Base-by-base conservation (phyloP, 2,888 invertebrate genomes). In the Drosophila hamatofila region DNA sequence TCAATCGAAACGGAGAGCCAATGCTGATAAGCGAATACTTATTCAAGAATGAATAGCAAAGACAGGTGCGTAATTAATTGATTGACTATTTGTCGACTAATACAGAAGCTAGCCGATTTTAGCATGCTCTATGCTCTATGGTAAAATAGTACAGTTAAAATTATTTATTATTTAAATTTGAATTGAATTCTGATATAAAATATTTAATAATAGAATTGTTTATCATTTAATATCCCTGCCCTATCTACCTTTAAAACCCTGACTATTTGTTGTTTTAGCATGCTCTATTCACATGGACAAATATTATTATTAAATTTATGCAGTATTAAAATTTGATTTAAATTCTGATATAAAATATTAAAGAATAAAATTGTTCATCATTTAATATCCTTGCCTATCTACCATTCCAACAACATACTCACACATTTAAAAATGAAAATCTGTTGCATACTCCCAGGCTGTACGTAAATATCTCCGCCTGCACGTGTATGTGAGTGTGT, bases 371-470 rank as follows among this genome's bases (percentile, higher is more conserved):
- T 6, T 30, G 12, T 33, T 18, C 1, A 30, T 48, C 30, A 16
- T 21, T 11, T 21, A 16, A 21, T 8, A 21, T 33, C 18, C 35
- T 23, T 9, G 16, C 14, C 2, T 4, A 2, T 5, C 14, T 21
- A 8, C 12, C 27, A 6, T 6, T 30, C 5, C 8, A 14, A 33
- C 23, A 16, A 23, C 14, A 16, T 18, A n/a, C 35, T 11, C 37
- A 4, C 33, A 42, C 41, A 8, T 57, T 72, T 52, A 71, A 71
- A 46, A 2, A 62, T 46, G 59, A 61, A 77, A 76, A 72, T 49
- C 44, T 60, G 60, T 79, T 76, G 83, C 81, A 83, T 83, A 83
- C 79, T 86, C 51, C 62, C 68, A 64, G 86, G 86, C 86, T 46
- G 85, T 25, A n/a, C 51, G 41, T 52, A 54, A 71, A 78, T 75